Evolutionary conservation across 2,113 vertebrate species (phyloP), one percentile per base, ranked within the genome.

Genomic region (Bagarius yarrelli): DNA sequence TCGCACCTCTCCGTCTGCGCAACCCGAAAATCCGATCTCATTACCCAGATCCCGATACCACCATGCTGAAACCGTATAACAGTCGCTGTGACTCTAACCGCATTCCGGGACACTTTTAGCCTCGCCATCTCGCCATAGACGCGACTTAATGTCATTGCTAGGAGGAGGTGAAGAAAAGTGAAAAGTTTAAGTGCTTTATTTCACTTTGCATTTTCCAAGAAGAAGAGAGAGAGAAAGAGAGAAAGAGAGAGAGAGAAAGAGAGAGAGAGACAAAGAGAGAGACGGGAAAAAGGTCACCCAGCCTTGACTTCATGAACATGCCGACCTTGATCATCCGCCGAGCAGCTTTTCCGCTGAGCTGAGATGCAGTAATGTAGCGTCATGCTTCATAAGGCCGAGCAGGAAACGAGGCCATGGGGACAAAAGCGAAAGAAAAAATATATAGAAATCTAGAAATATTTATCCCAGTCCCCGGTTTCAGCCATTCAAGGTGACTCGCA

Each of bases 351-450:
- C 81, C 78, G 84, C 85, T 14, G 55, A 84, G 83, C 86, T 83
- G 66, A 86, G 86, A 83, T 19, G 60, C 47, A 72, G 78, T 91
- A 91, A 92, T 90, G 87, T 91, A 84, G 84, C 88, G 85, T 88
- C 87, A 88, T 72, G 85, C 83, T 56, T 61, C 81, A 85, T 87
- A 82, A 92, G 86, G 66, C 82, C 73, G 88, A 78, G 82, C 81
- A 80, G 83, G 83, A 87, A 93, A 90, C 67, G 89, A 87, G 89
- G 90, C 84, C 89, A 89, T 23, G 67, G 78, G 66, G 71, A 81
- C 59, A 70, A 79, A 50, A 67, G 27, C 53, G 25, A 47, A 32
- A 72, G 53, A 56, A 36, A 34, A 30, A 74, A 63, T 30, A 64
- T 16, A 64, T 67, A 67, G 23, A n/a, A 25, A 47, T 64, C 34